A percentile compares a stretch with the other conserved stretches of the same genome.
phyloP scores from a whole-genome alignment of 2,888 invertebrate species.

The Rambutsinella grinnellia region DNA sequence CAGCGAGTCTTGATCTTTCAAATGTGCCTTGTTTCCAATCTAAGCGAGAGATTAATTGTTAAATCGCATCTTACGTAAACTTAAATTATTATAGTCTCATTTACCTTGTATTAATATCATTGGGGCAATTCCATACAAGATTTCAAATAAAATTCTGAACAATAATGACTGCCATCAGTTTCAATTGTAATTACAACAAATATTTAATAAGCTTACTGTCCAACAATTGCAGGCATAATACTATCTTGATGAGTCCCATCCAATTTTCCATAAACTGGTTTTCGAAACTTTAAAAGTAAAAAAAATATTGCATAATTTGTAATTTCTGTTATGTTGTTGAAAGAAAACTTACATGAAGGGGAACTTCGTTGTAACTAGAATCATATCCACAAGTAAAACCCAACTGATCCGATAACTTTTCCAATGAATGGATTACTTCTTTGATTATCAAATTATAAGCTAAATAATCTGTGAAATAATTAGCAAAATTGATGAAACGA shows the following conservation, averaged over 20 bases:
- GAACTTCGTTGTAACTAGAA: constrained; percentile 19
- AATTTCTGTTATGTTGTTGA: background rate
- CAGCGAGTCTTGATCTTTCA: constrained; percentile 33
- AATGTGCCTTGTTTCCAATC: constrained; percentile 45
- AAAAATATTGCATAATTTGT: background rate
- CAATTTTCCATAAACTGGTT: constrained; percentile 42
- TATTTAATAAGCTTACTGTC: constrained; percentile 25
- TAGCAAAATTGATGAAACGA: background rate
- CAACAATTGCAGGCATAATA: constrained; percentile 46
- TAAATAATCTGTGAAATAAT: constrained; percentile 27
- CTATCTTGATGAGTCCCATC: constrained; percentile 42
- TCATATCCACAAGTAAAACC: constrained; percentile 24
- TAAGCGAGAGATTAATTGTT: background rate
- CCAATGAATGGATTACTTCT: constrained; percentile 23
- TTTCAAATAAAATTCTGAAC: constrained; percentile 39
- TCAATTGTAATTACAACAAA: no score
- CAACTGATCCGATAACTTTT: constrained; percentile 5
- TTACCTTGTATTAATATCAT: constrained; percentile 43
- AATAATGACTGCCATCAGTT: no score
- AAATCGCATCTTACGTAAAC: background rate
- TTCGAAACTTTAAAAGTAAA: constrained; percentile 23
- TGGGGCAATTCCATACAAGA: constrained; percentile 43
- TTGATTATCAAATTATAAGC: constrained; percentile 35
- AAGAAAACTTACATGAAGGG: constrained; percentile 24
- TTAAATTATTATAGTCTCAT: background rate